phyloP scores from a whole-genome alignment of 2,888 invertebrate species.

The Dorcus parallelipipedus region DNA sequence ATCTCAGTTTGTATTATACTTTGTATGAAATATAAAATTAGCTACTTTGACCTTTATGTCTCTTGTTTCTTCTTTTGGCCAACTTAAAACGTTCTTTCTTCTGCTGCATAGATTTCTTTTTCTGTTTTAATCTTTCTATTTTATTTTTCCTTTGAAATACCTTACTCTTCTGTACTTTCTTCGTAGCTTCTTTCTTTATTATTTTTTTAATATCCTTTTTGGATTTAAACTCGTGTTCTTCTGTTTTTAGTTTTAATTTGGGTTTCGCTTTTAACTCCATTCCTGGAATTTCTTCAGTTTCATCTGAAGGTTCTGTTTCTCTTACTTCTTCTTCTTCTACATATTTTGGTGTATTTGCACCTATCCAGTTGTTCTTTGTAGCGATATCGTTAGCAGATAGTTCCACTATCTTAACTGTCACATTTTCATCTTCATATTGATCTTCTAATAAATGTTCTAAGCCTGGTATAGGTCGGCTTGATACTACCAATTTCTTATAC shows the following conservation, averaged over 20 bases:
- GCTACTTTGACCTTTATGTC: conserved; percentile 39
- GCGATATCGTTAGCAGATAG: conserved; percentile 67
- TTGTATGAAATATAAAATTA: conserved; percentile 11
- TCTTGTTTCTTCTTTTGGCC: conserved; percentile 48
- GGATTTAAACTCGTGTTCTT: conserved; percentile 41
- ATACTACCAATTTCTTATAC: conserved; percentile 70
- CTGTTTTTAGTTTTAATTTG: conserved; percentile 39
- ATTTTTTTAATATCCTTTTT: conserved; percentile 69
- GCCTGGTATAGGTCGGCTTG: conserved; percentile 67
- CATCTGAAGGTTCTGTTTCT: conserved; percentile 31
- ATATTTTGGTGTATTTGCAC: conserved; percentile 58
- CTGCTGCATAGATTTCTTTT: conserved; percentile 59
- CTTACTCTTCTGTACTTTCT: conserved; percentile 73
- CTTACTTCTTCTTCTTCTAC: conserved; percentile 36
- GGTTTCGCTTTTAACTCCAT: conserved; percentile 49
- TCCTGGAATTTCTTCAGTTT: conserved; percentile 47
- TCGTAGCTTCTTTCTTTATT: conserved; percentile 68
- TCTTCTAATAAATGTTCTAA: conserved; percentile 65
- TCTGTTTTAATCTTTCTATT: conserved; percentile 66
- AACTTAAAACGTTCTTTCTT: conserved; percentile 46
- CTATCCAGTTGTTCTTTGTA: conserved; percentile 69
- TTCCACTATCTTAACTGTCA: conserved; percentile 75
- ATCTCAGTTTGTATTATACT: too few relatives aligned
- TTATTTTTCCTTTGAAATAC: conserved; percentile 72
- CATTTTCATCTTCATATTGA: conserved; percentile 73